These are phyloP conservation scores for Hofmannophila pseudospretella DNA, from an alignment of 2,888 invertebrate genomes.

Conservation along the genomic window DNA sequence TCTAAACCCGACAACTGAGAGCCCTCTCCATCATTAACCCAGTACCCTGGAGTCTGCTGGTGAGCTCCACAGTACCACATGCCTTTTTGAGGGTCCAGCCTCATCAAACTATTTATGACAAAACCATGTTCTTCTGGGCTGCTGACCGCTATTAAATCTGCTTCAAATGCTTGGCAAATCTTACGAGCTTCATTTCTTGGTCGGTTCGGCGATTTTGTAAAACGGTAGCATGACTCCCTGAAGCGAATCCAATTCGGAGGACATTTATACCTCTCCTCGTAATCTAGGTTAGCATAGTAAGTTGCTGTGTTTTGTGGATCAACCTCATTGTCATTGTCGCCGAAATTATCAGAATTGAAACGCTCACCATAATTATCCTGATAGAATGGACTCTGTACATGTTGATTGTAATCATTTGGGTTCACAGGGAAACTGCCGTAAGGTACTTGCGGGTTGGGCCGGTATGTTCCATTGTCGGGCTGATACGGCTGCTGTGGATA, in stretches of 20 bases:
- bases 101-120: constrained; percentile 87
- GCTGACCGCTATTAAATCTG: constrained; percentile 89
- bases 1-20: constrained; percentile 87
- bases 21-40: constrained; percentile 91
- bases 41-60: constrained; percentile 84
- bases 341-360: constrained; percentile 49
- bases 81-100: constrained; percentile 90
- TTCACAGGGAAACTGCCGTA: constrained; percentile 65
- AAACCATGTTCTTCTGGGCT: constrained; percentile 92
- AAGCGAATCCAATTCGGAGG: constrained; percentile 93
- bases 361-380: constrained; percentile 36
- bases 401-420: constrained; percentile 46
- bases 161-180: constrained; percentile 89
- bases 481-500: constrained; percentile 48
- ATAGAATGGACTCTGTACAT: constrained; percentile 62
- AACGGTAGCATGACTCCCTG: constrained; percentile 91
- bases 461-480: constrained; percentile 42
- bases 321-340: constrained; percentile 53
- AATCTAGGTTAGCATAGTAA: constrained; percentile 64
- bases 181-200: constrained; percentile 88
- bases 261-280: constrained; percentile 77
- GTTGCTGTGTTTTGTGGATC: constrained; percentile 57
- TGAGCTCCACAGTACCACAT: constrained; percentile 92
- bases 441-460: constrained; percentile 53
- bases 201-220: constrained; percentile 91